Evolutionary conservation across 2,113 vertebrate genomes (phyloP), one percentile per base, ranked within the genome.

Genomic region (Poecilia latipinna): DNA sequence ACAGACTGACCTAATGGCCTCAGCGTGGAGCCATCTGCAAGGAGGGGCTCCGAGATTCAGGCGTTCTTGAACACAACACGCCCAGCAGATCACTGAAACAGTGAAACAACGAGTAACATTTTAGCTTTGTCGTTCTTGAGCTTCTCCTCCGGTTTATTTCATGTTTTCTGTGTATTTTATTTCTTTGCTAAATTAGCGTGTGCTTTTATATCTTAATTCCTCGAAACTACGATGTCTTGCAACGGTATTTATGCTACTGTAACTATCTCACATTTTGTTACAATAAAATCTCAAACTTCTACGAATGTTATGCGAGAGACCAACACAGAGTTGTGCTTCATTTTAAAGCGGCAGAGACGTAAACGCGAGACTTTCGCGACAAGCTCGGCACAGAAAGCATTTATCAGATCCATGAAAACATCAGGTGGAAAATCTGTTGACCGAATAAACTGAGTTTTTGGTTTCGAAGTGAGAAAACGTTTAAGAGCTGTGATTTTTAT

Each of bases 1-100:
- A 61, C 73, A 83, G 79, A 72, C 80, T 92, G 89, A 90, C 82
- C 91, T 69, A n/a, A 71, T 26, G 63, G 67, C 74, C 83, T 74
- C 57, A 4, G 66, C 77, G 76, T 77, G 64, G 80, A 61, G 70
- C 82, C 77, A 42, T 84, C 60, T 72, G 75, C 28, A 80, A 82
- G 66, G 54, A 64, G 82, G 57, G 54, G 31, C 65, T 65, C 57
- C 44, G n/a, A 77, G 68, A 78, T 68, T 57, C 51, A 54, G 22
- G 24, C 51, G n/a, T 54, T 54, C 51, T 54, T 54, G 22, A 54
- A 68, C 61, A 72, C 48, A 62, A 12, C 19, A 74, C 37, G 63
- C 60, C 17, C 22, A 42, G 44, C 72, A 44, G 68, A 66, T 37
- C 5, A 2, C 65, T 63, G 19, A 32, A 37, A 35, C 12, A 69